A percentile compares a stretch with the other conserved stretches of the same genome.
These are phyloP conservation scores for Micrastur ruficollis DNA, from an alignment of 2,797 vertebrate genomes.

Conservation along the genomic window DNA sequence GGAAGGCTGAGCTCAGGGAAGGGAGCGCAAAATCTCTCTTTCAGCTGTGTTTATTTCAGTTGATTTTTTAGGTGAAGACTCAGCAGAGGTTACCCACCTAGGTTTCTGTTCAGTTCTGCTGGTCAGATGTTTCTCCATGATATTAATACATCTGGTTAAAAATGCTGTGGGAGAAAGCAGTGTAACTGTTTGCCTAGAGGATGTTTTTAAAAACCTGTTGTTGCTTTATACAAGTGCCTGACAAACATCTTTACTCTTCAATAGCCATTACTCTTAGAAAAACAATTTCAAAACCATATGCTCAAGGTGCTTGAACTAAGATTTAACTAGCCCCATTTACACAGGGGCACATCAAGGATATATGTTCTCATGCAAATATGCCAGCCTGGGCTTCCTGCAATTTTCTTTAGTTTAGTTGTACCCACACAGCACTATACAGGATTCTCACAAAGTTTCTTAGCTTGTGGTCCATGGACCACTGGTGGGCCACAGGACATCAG, in stretches of 20 bases:
- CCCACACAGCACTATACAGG: background rate
- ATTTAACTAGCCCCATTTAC: background rate
- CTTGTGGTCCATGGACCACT: background rate
- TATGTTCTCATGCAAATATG: background rate
- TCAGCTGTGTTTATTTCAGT: background rate
- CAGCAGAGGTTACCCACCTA: background rate
- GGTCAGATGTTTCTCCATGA: background rate
- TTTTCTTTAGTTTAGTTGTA: background rate
- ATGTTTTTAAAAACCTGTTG: background rate
- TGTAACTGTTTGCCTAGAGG: background rate
- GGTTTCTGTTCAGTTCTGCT: background rate
- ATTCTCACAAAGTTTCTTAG: background rate
- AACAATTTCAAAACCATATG: conserved; percentile 18
- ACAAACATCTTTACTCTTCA: conserved; percentile 2
- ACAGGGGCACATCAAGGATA: background rate
- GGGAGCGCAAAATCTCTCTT: background rate
- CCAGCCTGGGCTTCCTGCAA: background rate
- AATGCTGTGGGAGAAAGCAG: background rate
- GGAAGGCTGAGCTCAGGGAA: background rate
- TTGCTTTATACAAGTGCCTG: background rate
- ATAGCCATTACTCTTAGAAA: background rate
- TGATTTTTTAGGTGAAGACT: background rate
- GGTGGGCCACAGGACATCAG: background rate
- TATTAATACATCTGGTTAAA: background rate
- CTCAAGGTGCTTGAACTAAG: background rate